These are phyloP conservation scores for Nasua narica DNA, from an alignment of 2,797 vertebrate genomes.

Conservation along the genomic window DNA sequence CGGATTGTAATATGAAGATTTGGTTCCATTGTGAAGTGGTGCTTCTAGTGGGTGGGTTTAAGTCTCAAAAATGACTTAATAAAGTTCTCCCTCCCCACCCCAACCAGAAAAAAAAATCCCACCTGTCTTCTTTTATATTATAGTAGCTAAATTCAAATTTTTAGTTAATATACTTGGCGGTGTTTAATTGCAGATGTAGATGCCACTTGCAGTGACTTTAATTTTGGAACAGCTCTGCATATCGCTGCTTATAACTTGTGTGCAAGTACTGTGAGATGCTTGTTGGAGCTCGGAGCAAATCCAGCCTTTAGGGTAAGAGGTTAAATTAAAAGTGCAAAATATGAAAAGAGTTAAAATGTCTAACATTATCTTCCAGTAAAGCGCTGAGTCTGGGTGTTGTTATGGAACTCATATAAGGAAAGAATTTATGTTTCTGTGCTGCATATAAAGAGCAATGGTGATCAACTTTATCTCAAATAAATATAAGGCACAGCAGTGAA, in stretches of 20 bases:
- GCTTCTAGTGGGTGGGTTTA: not conserved
- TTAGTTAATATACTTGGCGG: constrained; percentile 34
- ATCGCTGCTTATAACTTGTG: constrained; percentile 97
- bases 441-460: not conserved
- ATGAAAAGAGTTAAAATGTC: not conserved
- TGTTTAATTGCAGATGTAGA: constrained; percentile 92
- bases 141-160: not conserved
- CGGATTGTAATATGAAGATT: not conserved
- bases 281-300: constrained; percentile 96
- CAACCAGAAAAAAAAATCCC: not conserved
- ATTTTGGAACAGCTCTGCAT: constrained; percentile 97
- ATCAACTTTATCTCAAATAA: not conserved
- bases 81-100: not conserved
- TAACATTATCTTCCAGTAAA: not conserved
- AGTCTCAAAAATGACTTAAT: not conserved
- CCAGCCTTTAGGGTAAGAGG: constrained; percentile 94
- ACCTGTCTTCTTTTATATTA: not conserved
- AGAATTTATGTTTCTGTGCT: not conserved
- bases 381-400: not conserved
- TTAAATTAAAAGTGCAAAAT: not conserved
- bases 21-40: not conserved
- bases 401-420: not conserved
- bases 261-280: constrained; percentile 90
- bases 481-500: not conserved
- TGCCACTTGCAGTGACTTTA: constrained; percentile 98